Conservation (phyloP, 2,113 vertebrate genomes). For the Castor canadensis region DNA sequence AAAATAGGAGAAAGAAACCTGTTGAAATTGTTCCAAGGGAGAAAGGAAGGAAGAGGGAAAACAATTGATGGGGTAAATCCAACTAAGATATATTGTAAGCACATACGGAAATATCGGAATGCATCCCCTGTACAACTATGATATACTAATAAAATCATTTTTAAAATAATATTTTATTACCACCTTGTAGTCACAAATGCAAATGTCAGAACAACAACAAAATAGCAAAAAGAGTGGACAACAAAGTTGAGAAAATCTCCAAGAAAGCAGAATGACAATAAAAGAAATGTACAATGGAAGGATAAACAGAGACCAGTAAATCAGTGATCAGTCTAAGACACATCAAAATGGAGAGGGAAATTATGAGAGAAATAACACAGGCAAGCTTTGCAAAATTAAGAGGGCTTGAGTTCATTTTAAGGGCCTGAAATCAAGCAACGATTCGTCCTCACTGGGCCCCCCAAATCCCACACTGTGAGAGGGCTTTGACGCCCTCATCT, state of each 20-base stretch:
- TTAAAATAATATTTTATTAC: not conserved
- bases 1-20: no score
- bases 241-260: not conserved
- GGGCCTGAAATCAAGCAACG: not conserved
- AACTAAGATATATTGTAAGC: no score
- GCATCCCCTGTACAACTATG: no score
- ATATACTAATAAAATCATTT: no score
- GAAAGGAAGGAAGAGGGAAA: no score
- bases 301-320: fast-evolving
- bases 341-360: not conserved
- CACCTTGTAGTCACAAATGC: not conserved
- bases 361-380: not conserved
- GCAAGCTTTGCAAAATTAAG: not conserved
- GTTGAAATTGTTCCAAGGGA: no score
- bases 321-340: fast-evolving
- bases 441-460: not conserved
- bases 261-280: not conserved
- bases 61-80: no score
- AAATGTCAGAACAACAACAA: not conserved
- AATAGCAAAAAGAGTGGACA: not conserved
- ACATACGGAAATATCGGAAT: no score
- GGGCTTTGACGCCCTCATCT: fast-evolving
- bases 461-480: fast-evolving
- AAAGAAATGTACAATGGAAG: not conserved
- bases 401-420: not conserved